These are phyloP conservation scores for Ophonus ardosiacus DNA, from an alignment of 2,888 invertebrate genomes.

Conservation along the genomic window DNA sequence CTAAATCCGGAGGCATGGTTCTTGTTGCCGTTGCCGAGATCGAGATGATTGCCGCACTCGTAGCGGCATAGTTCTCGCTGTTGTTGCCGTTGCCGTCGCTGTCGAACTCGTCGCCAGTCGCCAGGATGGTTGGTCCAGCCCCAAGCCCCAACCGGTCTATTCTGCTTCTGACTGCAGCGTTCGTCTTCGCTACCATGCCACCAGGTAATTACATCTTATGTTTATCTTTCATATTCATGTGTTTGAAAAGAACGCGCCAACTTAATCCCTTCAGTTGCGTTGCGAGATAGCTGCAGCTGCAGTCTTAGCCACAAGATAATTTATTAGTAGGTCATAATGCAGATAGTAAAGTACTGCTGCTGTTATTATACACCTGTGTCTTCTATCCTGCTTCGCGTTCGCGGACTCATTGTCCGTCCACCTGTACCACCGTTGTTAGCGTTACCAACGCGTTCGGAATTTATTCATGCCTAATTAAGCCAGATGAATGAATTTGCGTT, in stretches of 20 bases:
- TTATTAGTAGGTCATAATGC: neutral
- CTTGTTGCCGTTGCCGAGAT: constrained; percentile 8
- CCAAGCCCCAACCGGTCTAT: constrained; percentile 51
- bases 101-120: constrained; percentile 48
- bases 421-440: neutral
- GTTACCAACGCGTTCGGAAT: constrained; percentile 12
- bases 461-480: constrained; percentile 42
- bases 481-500: constrained; percentile 35
- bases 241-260: neutral
- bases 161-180: constrained; percentile 72
- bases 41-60: constrained; percentile 50
- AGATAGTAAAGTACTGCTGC: neutral
- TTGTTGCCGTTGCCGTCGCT: neutral
- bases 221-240: neutral
- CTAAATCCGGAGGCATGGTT: constrained; percentile 72
- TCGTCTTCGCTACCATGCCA: constrained; percentile 74
- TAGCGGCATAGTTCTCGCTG: constrained; percentile 52
- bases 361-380: neutral
- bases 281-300: too few relatives aligned
- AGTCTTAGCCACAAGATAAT: neutral
- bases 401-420: constrained; percentile 2
- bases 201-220: constrained; percentile 71
- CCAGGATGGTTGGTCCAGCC: constrained; percentile 56
- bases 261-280: neutral
- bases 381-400: too few relatives aligned